Evolutionary conservation across 2,888 invertebrate genomes (phyloP), one percentile per base, ranked within the genome.

Genomic region (Choreutis nemorana): DNA sequence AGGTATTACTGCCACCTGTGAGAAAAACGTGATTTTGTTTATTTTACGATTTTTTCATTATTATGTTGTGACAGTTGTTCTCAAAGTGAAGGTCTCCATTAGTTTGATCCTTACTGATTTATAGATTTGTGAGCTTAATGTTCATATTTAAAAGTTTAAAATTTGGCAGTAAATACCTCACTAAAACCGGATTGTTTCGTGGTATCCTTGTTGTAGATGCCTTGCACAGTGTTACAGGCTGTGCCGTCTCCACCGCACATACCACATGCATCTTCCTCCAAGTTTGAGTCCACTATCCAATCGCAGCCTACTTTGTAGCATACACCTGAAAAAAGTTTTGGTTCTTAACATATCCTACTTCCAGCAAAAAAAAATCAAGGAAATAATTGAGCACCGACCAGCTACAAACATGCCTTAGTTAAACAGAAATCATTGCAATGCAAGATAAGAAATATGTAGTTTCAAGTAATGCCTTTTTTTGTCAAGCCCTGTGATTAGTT

Each of bases 231-330:
- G 48, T 86, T 86, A 60, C 94, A 94, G 35, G 86, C 87, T 9
- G 87, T 86, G 6, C 92, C 91, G 54, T 88, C 86, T 3, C 94
- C 94, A 44, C 89, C 89, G 55, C 94, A 94, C 28, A 91, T 81
- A 4, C 94, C 94, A 57, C 94, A 94, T 26, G 86, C 83, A 64
- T 94, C 94, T 50, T 92, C 92, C 45, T 85, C 82, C 15, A 87
- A 82, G 29, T 83, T 83, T 0, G 93, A 93, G 52, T 90, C 90
- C 26, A 94, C 86, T 30, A 84, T 71, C 92, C 93, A 94, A 71
- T 94, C 94, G 70, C 94, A 94, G n/a, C 94, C 91, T 29, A 94
- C 90, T 73, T 86, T 87, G 87, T 93, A 81, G 50, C 84, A 81
- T 40, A 81, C 73, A 41, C 75, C 75, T 66, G 49, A 18, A 41